These are phyloP conservation scores for Herminia tarsipennalis DNA, from an alignment of 2,888 invertebrate species.

Conservation along the genomic window DNA sequence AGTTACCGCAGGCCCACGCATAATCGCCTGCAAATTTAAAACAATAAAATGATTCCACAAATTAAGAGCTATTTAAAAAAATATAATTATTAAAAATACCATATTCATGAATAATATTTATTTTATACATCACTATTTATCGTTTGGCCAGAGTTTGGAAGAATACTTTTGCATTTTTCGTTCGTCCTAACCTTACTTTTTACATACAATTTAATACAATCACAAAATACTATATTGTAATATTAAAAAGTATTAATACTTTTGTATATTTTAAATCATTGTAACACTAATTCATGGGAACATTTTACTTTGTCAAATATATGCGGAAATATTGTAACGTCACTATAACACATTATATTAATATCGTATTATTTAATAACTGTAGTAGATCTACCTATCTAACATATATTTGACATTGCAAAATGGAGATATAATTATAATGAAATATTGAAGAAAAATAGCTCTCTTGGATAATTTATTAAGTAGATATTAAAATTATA, in stretches of 20 bases:
- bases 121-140: conserved; percentile 75
- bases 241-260: conserved; percentile 38
- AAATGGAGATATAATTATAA: no score
- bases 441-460: no score
- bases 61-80: background rate
- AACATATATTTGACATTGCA: no score
- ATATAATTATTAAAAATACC: conserved; percentile 38
- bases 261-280: conserved; percentile 37
- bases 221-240: conserved; percentile 53
- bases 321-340: background rate
- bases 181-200: conserved; percentile 50
- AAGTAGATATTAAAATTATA: no score
- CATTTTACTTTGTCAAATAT: conserved; percentile 11
- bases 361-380: no score
- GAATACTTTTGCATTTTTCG: conserved; percentile 67
- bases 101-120: conserved; percentile 70
- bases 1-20: conserved; percentile 67
- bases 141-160: conserved; percentile 81
- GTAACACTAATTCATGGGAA: conserved; percentile 15
- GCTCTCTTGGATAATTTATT: no score
- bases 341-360: background rate
- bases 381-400: no score
- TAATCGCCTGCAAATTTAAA: conserved; percentile 62
- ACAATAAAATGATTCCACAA: background rate
- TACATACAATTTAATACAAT: conserved; percentile 52